Evolutionary conservation across 2,888 invertebrate genomes (phyloP).

Genomic region (Thyatira batis): DNA sequence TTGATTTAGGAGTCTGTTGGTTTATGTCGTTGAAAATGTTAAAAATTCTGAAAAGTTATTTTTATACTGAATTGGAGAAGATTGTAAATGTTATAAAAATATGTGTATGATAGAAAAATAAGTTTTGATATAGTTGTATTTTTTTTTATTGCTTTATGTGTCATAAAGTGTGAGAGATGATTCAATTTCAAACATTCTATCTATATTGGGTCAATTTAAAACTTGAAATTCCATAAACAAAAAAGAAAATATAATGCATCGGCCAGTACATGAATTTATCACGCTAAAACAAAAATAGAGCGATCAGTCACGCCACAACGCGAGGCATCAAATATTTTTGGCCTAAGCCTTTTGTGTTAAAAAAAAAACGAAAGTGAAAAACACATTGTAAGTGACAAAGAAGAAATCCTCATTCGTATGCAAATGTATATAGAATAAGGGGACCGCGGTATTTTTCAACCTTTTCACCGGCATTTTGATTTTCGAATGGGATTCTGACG

Average conservation of each 20-base stretch:
- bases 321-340: constrained; percentile 36
- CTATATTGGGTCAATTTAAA: too few species aligned
- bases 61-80: too few species aligned
- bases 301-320: constrained; percentile 36
- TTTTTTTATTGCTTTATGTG: too few species aligned
- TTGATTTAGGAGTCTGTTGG: constrained; percentile 1
- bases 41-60: too few species aligned
- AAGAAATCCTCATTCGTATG: constrained; percentile 50
- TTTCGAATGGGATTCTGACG: constrained; percentile 28
- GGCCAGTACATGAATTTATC: constrained; percentile 22
- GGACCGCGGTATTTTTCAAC: constrained; percentile 46
- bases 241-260: constrained; percentile 1
- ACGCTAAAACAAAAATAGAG: constrained; percentile 36
- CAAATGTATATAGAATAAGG: constrained; percentile 45
- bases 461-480: constrained; percentile 37
- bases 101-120: too few species aligned
- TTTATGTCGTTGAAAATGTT: not conserved
- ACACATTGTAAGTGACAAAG: constrained; percentile 46
- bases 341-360: constrained; percentile 29
- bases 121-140: too few species aligned
- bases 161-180: too few species aligned
- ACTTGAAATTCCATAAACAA: too few species aligned
- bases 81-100: too few species aligned
- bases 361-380: constrained; percentile 51
- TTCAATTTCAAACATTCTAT: too few species aligned